A percentile compares a stretch with the other conserved stretches of the same genome.
Conservation (phyloP, 2,888 invertebrate genomes). For the Acleris laterana region DNA sequence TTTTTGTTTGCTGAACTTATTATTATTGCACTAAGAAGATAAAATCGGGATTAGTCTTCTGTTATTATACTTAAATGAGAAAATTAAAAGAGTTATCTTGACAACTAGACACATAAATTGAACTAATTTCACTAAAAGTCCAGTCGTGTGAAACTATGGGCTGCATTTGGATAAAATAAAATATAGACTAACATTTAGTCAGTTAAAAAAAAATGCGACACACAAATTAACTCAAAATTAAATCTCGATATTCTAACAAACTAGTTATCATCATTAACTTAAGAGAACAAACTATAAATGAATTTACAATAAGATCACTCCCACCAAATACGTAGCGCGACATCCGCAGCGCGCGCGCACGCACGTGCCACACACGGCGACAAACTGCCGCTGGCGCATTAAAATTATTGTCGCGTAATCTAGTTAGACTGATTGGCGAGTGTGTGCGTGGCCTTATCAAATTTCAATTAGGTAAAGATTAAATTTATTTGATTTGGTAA, state of each 20-base stretch:
- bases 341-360: conserved; percentile 50
- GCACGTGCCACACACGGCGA: conserved; percentile 73
- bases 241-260: too few relatives aligned
- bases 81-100: too few relatives aligned
- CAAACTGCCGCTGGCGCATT: conserved; percentile 70
- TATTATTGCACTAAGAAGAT: conserved; percentile 23
- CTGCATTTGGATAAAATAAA: too few relatives aligned
- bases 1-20: conserved; percentile 41
- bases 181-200: too few relatives aligned
- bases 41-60: not conserved
- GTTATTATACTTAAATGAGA: too few relatives aligned
- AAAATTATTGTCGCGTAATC: conserved; percentile 70
- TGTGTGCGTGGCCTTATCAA: conserved; percentile 52
- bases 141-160: too few relatives aligned
- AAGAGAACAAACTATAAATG: not conserved
- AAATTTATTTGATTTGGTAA: too few relatives aligned
- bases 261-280: not conserved
- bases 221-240: too few relatives aligned
- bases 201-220: too few relatives aligned
- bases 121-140: too few relatives aligned
- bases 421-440: conserved; percentile 59
- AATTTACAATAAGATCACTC: conserved; percentile 26
- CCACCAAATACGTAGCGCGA: conserved; percentile 22
- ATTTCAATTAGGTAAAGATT: conserved; percentile 30
- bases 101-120: too few relatives aligned